A percentile compares a stretch with the other conserved stretches of the same genome.
These are phyloP conservation scores for Hystrix brachyura DNA, from an alignment of 2,113 vertebrate genomes.

Conservation along the genomic window DNA sequence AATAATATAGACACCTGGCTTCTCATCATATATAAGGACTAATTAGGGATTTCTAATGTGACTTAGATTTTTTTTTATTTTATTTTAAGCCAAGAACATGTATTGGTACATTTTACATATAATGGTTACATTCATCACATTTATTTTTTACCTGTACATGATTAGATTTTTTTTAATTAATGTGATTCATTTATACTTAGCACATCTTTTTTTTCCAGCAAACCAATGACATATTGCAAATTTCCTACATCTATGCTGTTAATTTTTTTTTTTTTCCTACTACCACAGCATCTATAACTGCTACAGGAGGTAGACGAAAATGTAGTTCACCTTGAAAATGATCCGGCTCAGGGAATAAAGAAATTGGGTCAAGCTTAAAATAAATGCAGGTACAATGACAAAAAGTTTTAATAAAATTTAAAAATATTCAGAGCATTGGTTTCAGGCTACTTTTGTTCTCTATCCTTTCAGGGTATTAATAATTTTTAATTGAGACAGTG, in stretches of 20 bases:
- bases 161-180: conserved; percentile 60
- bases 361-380: conserved; percentile 81
- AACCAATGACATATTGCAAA: conserved; percentile 68
- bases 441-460: conserved; percentile 73
- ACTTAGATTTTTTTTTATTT: conserved; percentile 76
- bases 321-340: conserved; percentile 81
- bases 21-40: conserved; percentile 64
- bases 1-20: conserved; percentile 71
- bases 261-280: conserved; percentile 18
- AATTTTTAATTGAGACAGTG: conserved; percentile 47
- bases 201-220: background rate
- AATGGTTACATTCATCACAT: too few species aligned
- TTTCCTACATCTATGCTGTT: conserved; percentile 74
- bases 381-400: conserved; percentile 77
- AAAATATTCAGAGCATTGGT: conserved; percentile 75
- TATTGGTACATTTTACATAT: too few species aligned
- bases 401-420: conserved; percentile 75
- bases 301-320: conserved; percentile 66
- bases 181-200: conserved; percentile 60
- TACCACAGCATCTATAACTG: conserved; percentile 18
- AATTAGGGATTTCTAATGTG: conserved; percentile 74
- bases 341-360: conserved; percentile 78
- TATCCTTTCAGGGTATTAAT: conserved; percentile 31
- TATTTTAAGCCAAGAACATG: conserved; percentile 32
- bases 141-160: too few species aligned